Evolutionary conservation across 2,113 vertebrate species (phyloP).

Genomic region (Syrmaticus mikado): DNA sequence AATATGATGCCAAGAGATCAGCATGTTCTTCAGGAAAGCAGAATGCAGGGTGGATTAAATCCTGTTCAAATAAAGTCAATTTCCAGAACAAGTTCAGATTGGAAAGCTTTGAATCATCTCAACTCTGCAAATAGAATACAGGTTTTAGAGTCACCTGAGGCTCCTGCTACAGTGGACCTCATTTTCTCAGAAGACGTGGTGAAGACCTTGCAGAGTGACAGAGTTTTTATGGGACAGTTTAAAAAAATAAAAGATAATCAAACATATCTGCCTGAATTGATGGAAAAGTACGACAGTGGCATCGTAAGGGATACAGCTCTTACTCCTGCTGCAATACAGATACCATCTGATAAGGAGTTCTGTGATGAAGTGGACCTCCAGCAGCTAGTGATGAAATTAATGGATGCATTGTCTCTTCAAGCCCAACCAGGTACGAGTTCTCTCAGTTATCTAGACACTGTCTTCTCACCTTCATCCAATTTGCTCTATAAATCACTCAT

Average conservation of each 20-base stretch:
- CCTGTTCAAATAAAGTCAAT: background rate
- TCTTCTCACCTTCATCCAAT: background rate
- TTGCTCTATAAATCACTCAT: background rate
- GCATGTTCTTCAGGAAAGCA: background rate
- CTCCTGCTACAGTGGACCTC: background rate
- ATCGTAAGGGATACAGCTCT: background rate
- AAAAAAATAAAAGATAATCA: background rate
- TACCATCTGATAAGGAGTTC: background rate
- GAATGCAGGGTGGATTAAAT: background rate
- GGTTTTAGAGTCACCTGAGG: background rate
- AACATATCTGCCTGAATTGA: background rate
- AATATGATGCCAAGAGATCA: background rate
- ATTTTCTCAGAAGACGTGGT: background rate
- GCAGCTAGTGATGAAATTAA: conserved; percentile 77
- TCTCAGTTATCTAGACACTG: background rate
- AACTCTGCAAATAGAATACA: background rate
- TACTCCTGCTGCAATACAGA: background rate
- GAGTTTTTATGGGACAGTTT: background rate
- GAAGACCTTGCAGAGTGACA: background rate
- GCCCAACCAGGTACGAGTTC: conserved; percentile 70
- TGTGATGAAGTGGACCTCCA: conserved; percentile 72
- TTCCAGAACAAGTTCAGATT: background rate
- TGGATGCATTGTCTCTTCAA: conserved; percentile 68
- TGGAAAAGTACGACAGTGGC: background rate
- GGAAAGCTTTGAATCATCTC: background rate